phyloP scores from a whole-genome alignment of 2,113 vertebrate genomes.

The Pterocles burchelli region DNA sequence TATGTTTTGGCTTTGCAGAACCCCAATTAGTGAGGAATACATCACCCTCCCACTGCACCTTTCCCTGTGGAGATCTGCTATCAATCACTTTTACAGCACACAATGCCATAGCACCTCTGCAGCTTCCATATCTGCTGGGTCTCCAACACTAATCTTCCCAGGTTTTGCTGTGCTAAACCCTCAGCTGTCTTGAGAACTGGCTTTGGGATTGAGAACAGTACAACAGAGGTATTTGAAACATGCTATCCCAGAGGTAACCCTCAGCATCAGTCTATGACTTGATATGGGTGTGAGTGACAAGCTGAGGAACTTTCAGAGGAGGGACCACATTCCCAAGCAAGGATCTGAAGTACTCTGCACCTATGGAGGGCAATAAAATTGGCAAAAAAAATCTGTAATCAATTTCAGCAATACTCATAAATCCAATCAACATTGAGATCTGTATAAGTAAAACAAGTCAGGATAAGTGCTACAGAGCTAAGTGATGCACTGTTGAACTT shows the following conservation, averaged over 20 bases:
- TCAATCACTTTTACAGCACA: neutral
- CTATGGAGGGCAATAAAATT: neutral
- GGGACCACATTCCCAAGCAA: neutral
- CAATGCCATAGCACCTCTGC: neutral
- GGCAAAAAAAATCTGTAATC: conserved; percentile 4
- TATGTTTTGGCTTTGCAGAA: neutral
- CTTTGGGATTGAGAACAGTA: neutral
- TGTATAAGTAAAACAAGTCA: neutral
- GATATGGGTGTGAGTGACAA: neutral
- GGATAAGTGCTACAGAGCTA: neutral
- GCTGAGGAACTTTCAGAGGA: neutral
- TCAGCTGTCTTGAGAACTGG: neutral
- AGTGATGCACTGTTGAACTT: neutral
- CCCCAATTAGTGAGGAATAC: neutral
- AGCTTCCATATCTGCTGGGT: neutral
- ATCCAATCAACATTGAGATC: neutral
- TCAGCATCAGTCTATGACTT: neutral
- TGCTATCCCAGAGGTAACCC: neutral
- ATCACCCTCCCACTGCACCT: neutral
- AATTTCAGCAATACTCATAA: neutral
- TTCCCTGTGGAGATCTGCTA: neutral
- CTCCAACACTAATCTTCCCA: neutral
- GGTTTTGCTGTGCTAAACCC: neutral
- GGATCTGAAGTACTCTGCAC: neutral
- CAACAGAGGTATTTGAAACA: neutral